These are phyloP conservation scores for Phragmatobia fuliginosa DNA, from an alignment of 2,888 invertebrate species.

Conservation along the genomic window DNA sequence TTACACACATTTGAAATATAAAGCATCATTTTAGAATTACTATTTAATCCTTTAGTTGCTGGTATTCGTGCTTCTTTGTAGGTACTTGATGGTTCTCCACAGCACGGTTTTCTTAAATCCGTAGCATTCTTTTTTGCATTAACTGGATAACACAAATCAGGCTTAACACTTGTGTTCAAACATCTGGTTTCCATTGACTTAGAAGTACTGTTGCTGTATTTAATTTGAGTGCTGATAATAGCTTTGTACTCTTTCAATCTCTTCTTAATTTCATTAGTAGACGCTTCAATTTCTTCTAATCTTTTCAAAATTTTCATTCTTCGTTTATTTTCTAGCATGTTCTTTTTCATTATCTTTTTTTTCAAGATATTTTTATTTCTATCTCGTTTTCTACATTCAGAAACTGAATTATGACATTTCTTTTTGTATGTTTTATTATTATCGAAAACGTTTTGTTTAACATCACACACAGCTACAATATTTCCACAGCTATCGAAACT, in stretches of 20 bases:
- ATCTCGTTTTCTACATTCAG: not conserved
- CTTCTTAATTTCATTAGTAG: not conserved
- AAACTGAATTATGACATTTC: not conserved
- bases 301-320: not conserved
- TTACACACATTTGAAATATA: slow-evolving; percentile 11
- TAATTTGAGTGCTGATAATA: not conserved
- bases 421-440: not conserved
- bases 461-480: not conserved
- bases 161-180: not conserved
- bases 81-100: not conserved
- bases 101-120: not conserved
- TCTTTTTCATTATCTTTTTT: not conserved
- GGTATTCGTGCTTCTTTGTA: not conserved
- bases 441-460: not conserved
- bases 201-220: not conserved
- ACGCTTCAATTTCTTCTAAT: not conserved
- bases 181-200: not conserved
- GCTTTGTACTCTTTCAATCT: not conserved
- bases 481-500: not conserved
- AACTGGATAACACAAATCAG: not conserved
- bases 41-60: not conserved
- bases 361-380: not conserved
- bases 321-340: not conserved
- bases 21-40: slow-evolving; percentile 3
- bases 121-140: not conserved